Evolutionary conservation across 2,888 invertebrate genomes (phyloP), one percentile per base, ranked within the genome.

Genomic region (Coremacera marginata): DNA sequence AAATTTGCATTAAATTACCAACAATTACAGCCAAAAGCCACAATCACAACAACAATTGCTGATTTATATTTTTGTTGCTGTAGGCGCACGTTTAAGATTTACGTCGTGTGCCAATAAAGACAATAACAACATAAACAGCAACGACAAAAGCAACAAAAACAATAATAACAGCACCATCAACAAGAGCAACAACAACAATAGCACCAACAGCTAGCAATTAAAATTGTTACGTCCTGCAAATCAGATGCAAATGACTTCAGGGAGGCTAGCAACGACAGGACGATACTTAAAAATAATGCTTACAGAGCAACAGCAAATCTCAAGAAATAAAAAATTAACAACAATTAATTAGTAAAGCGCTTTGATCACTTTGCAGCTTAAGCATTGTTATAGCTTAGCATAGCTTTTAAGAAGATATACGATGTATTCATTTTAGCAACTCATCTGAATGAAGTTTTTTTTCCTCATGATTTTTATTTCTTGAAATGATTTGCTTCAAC

Each of bases 1-100:
- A 51, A 52, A 76, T 76, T 76, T 70, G 70, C 76, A 76, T 76
- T 62, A 71, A 70, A 76, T 76, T 70, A 76, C 70, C 70, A 70
- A 60, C 76, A 70, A 71, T 71, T 76, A 75, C 63, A 55, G 55
- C 19, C 55, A 62, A 31, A 63, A 34, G 63, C 31, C 5, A 63
- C 16, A 63, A n/a, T 34, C 11, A 27, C 63, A 34, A 14, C 63
- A 63, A 63, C 34, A 63, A 63, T 27, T 9, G 27, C 60, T 27
- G 27, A 11, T 25, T 27, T 62, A 62, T 63, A 34, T 34, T 34
- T 34, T 27, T 16, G 63, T 27, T 63, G 52, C 51, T 68, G 51
- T 16, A 68, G 68, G 25, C 27, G 27, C 31, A 11, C 22, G 37
- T 67, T 67, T 37, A 67, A 67, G 22, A 67, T 67, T 67, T 67